phyloP scores from a whole-genome alignment of 2,797 vertebrate species.

The Lepilemur septentrionalis region DNA sequence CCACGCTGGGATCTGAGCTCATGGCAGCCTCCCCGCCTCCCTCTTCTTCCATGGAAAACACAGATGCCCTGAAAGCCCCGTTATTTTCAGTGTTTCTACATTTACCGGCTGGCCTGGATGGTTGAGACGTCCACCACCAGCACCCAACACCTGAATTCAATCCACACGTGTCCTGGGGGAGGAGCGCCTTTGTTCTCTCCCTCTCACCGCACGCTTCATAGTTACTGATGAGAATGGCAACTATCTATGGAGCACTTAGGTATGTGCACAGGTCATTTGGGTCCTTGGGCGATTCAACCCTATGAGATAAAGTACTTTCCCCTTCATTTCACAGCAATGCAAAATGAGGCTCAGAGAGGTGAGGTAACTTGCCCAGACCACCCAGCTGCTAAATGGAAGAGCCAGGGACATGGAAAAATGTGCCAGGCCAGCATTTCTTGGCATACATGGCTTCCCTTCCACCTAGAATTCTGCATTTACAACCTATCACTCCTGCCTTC shows the following conservation, averaged over 20 bases:
- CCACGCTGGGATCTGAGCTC: background rate
- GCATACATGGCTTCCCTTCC: background rate
- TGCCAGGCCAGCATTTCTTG: background rate
- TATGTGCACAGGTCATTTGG: background rate
- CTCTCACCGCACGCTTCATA: background rate
- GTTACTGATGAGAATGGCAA: background rate
- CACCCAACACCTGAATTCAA: background rate
- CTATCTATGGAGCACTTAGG: background rate
- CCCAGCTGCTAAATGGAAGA: background rate
- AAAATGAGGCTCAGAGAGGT: background rate
- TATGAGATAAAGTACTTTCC: background rate
- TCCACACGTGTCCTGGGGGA: background rate
- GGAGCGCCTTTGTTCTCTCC: background rate
- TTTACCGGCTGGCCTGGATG: background rate
- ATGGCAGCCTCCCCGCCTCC: background rate
- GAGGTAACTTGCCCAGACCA: background rate
- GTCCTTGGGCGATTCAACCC: background rate
- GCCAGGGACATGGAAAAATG: background rate
- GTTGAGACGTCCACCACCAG: rapidly evolving
- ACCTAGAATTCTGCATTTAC: background rate
- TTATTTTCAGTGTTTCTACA: background rate
- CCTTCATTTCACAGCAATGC: background rate
- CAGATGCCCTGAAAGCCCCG: background rate
- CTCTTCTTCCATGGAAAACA: background rate
- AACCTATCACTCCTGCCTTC: background rate